phyloP scores from a whole-genome alignment of 2,888 invertebrate genomes.

The Clitarchus hookeri region DNA sequence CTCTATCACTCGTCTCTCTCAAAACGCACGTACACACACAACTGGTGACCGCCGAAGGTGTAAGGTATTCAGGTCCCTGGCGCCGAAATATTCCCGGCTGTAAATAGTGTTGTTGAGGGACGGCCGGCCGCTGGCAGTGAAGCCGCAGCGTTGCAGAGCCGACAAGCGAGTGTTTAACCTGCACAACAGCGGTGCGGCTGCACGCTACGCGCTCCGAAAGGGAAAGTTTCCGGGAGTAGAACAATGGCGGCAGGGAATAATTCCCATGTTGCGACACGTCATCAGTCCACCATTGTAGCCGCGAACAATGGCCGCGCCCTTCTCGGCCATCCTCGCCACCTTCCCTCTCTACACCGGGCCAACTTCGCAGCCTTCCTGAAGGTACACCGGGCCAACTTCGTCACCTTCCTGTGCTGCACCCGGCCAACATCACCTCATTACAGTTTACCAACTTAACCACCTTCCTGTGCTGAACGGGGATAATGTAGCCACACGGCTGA shows the following conservation, averaged over 20 bases:
- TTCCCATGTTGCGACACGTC: conserved; percentile 5
- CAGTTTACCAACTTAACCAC: too few relatives aligned
- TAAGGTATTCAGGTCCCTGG: background rate
- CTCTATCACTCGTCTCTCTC: too few relatives aligned
- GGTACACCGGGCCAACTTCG: background rate
- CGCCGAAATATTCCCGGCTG: background rate
- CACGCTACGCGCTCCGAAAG: background rate
- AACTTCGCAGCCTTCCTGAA: background rate
- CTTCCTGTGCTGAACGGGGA: too few relatives aligned
- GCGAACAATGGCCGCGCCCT: background rate
- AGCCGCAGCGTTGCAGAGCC: background rate
- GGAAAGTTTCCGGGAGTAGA: conserved; percentile 9
- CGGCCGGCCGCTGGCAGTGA: background rate
- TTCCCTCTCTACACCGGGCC: background rate
- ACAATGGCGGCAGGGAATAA: background rate
- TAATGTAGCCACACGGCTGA: too few relatives aligned
- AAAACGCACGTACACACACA: too few relatives aligned
- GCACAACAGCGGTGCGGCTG: background rate
- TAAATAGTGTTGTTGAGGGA: background rate
- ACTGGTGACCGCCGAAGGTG: background rate
- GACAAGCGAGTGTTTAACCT: background rate
- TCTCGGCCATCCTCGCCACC: background rate
- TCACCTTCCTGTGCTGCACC: too few relatives aligned
- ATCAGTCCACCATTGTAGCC: background rate
- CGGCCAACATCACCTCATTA: too few relatives aligned